Evolutionary conservation across 35 echinoderm and acorn worm genomes (phyloP).

Genomic region (Strongylocentrotus purpuratus): DNA sequence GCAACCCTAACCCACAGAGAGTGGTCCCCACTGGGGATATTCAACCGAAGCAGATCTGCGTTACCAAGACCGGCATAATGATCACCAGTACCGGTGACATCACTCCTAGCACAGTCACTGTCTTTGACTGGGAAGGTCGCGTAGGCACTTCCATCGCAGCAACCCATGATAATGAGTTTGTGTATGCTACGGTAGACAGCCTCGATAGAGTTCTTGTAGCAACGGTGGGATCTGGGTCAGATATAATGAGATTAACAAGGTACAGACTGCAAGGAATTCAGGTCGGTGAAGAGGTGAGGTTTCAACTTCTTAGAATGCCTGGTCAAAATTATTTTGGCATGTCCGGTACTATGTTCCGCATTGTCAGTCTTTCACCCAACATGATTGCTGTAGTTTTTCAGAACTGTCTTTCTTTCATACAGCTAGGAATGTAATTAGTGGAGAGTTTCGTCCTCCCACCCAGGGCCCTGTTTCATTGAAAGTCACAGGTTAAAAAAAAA

Average conservation of each 20-base stretch:
- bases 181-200: not conserved
- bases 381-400: not conserved
- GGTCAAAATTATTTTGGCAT: not conserved
- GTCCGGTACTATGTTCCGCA: not conserved
- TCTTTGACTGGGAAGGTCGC: not conserved
- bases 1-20: not conserved
- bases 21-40: not conserved
- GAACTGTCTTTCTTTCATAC: not conserved
- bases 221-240: not conserved
- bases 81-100: constrained; percentile 19
- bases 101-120: not conserved
- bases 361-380: not conserved
- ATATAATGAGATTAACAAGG: not conserved
- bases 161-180: not conserved
- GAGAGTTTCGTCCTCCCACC: no score
- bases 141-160: not conserved
- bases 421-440: not conserved
- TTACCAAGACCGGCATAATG: not conserved
- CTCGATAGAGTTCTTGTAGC: not conserved
- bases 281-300: not conserved
- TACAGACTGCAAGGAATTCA: not conserved
- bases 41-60: not conserved
- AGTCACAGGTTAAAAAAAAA: no score
- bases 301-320: no score
- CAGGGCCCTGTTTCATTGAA: no score